phyloP scores from a whole-genome alignment of 1,140 invertebrate species.

The Fopius arisanus region DNA sequence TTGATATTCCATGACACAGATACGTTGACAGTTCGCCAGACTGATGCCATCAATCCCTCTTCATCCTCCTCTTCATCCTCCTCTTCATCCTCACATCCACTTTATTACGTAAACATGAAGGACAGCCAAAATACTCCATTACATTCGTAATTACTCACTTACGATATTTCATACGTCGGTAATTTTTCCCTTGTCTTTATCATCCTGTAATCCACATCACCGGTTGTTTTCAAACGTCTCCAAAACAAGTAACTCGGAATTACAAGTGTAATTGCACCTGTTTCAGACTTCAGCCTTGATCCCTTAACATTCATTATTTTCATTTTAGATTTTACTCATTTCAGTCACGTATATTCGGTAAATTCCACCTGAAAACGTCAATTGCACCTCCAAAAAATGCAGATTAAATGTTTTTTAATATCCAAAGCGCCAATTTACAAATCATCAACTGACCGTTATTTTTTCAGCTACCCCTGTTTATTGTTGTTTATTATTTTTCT shows the following conservation, averaged over 20 bases:
- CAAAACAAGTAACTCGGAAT: neutral
- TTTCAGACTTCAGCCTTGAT: neutral
- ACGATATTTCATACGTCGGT: neutral
- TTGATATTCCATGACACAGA: slow-evolving; percentile 12
- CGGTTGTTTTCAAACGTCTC: neutral
- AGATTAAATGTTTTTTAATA: too few relatives aligned
- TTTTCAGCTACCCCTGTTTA: too few relatives aligned
- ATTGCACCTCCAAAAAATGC: too few relatives aligned
- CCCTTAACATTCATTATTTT: neutral
- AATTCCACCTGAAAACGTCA: neutral
- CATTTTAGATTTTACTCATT: neutral
- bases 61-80: neutral
- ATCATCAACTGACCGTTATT: too few relatives aligned
- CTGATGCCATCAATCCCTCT: neutral
- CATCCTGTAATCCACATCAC: too few relatives aligned
- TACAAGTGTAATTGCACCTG: neutral
- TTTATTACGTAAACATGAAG: neutral
- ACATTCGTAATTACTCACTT: neutral
- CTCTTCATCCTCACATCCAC: neutral
- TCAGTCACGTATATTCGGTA: neutral
- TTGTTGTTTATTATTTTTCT: too few relatives aligned
- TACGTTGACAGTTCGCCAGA: neutral
- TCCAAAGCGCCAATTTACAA: too few relatives aligned
- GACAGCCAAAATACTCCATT: neutral
- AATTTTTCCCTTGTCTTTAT: neutral